phyloP scores from a whole-genome alignment of 2,888 invertebrate genomes.

The Xestia ashworthii region DNA sequence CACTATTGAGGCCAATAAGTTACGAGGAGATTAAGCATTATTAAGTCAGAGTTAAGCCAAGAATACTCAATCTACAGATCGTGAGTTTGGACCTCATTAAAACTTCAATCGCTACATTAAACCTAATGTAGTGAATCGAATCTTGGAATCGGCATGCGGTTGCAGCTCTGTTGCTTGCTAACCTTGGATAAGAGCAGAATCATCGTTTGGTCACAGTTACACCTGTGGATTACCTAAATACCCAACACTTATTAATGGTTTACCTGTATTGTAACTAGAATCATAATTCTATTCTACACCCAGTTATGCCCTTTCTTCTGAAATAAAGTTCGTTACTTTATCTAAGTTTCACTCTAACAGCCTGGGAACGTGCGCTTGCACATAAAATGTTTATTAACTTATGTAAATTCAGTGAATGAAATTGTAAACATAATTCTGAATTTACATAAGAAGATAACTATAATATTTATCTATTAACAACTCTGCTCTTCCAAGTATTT shows the following conservation, averaged over 20 bases:
- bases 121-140: conserved; percentile 58
- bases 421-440: conserved; percentile 41
- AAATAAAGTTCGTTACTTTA: conserved; percentile 34
- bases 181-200: conserved; percentile 37
- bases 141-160: conserved; percentile 23
- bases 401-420: conserved; percentile 37
- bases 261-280: background rate
- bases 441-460: conserved; percentile 36
- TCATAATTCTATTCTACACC: background rate
- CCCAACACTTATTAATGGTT: background rate
- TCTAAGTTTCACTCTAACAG: conserved; percentile 6
- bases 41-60: conserved; percentile 34
- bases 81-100: conserved; percentile 60
- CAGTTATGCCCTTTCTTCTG: background rate
- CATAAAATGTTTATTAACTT: conserved; percentile 29
- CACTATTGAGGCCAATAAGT: conserved; percentile 50
- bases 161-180: conserved; percentile 18
- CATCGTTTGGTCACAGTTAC: conserved; percentile 23
- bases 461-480: conserved; percentile 30
- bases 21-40: conserved; percentile 42
- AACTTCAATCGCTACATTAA: conserved; percentile 55
- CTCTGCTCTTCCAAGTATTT: conserved; percentile 7
- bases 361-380: conserved; percentile 27
- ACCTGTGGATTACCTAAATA: conserved; percentile 13
- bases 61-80: conserved; percentile 52